phyloP scores from a whole-genome alignment of 1,140 invertebrate species.

The Samia ricini region DNA sequence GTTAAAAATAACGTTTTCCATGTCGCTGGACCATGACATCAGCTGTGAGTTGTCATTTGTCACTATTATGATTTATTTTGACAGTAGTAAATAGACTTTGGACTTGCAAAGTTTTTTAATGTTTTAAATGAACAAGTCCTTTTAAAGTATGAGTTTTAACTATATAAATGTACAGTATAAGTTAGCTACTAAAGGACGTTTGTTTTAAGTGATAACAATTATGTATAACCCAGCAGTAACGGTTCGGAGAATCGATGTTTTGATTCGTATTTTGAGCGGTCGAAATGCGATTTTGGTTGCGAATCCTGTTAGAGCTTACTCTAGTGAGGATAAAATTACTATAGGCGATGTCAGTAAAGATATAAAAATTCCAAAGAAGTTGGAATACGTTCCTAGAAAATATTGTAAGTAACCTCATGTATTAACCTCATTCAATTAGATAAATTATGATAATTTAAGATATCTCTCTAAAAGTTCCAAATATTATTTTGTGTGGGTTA shows the following conservation, averaged over 20 bases:
- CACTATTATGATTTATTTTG: too few species aligned
- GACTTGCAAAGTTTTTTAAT: conserved; percentile 28
- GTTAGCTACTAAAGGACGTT: not conserved
- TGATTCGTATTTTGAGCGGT: conserved; percentile 66
- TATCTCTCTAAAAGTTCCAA: not conserved
- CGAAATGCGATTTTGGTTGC: conserved; percentile 51
- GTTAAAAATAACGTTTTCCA: not conserved
- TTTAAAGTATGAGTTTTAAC: not conserved
- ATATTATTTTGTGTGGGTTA: not conserved
- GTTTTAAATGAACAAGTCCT: conserved; percentile 21
- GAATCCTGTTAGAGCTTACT: conserved; percentile 67
- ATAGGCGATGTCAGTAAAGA: conserved; percentile 87
- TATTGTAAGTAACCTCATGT: conserved; percentile 83
- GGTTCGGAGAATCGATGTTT: conserved; percentile 68
- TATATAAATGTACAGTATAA: not conserved
- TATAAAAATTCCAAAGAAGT: conserved; percentile 81
- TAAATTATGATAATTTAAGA: not conserved
- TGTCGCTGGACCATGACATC: not conserved
- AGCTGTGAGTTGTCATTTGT: not conserved
- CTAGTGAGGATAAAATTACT: conserved; percentile 78
- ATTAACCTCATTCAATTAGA: conserved; percentile 22
- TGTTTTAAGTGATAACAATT: conserved; percentile 22
- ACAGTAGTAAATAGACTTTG: conserved; percentile 31
- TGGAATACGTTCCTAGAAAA: conserved; percentile 90
- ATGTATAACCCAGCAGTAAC: conserved; percentile 64